Conservation (phyloP, 1,140 invertebrate species). For the Oreohelix idahoensis region DNA sequence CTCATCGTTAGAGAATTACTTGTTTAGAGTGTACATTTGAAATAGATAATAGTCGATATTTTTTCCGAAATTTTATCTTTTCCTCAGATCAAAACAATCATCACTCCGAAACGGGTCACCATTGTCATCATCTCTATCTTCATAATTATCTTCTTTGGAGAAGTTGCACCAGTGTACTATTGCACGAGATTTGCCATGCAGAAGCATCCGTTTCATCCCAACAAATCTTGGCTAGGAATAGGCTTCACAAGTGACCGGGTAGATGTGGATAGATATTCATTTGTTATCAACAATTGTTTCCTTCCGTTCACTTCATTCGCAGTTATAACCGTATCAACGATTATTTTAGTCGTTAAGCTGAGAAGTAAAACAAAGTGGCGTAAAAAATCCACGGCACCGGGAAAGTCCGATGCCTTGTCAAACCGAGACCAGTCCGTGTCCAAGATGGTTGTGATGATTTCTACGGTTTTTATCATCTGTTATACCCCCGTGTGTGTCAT, state of each 20-base stretch:
- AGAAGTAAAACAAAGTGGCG: slow-evolving; percentile 6
- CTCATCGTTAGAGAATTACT: no score
- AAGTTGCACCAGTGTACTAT: background rate
- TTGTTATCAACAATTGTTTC: slow-evolving; percentile 11
- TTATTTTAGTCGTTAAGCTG: background rate
- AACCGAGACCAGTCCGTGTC: slow-evolving; percentile 15
- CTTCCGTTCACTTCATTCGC: background rate
- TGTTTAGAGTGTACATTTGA: no score
- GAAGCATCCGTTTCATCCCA: background rate
- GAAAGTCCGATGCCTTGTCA: background rate
- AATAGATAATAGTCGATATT: no score
- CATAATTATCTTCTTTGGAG: background rate
- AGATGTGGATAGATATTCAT: background rate
- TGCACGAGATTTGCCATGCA: background rate
- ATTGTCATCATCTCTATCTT: background rate
- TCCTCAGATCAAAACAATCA: background rate
- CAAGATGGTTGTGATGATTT: slow-evolving; percentile 23
- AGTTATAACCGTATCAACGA: background rate
- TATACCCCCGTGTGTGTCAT: slow-evolving; percentile 20
- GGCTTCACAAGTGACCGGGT: background rate
- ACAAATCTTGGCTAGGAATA: slow-evolving; percentile 5
- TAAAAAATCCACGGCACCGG: background rate
- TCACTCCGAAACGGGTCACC: background rate
- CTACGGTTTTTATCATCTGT: slow-evolving; percentile 1
- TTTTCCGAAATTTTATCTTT: background rate